Base-by-base conservation (phyloP, 1,140 invertebrate genomes). In the Thalassaphorura encarpata region DNA sequence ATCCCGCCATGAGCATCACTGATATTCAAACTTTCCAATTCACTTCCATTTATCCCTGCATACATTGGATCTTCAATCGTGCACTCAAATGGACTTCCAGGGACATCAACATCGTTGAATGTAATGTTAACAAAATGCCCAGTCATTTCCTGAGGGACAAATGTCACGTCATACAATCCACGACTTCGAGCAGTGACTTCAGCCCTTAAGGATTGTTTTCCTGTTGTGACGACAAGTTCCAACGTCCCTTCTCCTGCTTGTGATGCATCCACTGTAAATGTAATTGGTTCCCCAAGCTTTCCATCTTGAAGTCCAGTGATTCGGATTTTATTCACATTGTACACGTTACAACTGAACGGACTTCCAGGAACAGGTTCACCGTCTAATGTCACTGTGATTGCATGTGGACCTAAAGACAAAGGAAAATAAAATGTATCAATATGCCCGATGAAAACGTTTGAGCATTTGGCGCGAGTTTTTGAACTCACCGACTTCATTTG, bases 81-180 rank as follows among this genome's bases (percentile, higher is more conserved):
- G 50, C 62, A 64, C 50, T 61, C 58, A 50, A 61, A 64, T 28
- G 62, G 62, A 31, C 54, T 58, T 23, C 56, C 56, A n/a, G 56
- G 55, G 15, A 64, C 55, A 33, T 61, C 79, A 66, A 94, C 87
- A 60, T 95, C 92, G 67, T 98, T 98, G 72, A 98, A 98, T 8
- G 87, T 91, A 54, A 98, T 94, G 66, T 92, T 94, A 3, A 97
- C 89, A 67, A 84, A 92, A 74, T 99, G 95, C 4, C 88, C 80
- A 52, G 87, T 84, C 11, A 83, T 77, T 43, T 91, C 87, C 69
- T 88, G 83, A 0, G 95, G 95, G 19, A 95, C 82, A 72, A 98
- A 99, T 0, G 90, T 93, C 0, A 99, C 93, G 67, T 98, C 93
- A 72, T 97, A 99, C 0, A 94, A 73, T 3, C 90, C 91, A 54